These are phyloP conservation scores for Ligdia adustata DNA, from an alignment of 2,888 invertebrate genomes.

Conservation along the genomic window DNA sequence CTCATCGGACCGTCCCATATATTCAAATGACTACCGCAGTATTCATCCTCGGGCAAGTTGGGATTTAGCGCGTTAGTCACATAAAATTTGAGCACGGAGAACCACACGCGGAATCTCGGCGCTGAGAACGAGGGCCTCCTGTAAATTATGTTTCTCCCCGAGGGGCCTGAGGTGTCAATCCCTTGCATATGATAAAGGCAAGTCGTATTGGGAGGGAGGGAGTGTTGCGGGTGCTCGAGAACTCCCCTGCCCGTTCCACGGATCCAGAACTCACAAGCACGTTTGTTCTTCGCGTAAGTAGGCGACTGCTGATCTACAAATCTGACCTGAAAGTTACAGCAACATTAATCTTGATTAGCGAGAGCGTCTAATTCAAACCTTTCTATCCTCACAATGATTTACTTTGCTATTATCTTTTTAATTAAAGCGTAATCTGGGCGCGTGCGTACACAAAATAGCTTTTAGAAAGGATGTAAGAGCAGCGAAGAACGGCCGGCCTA, in stretches of 20 bases:
- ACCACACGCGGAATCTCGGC: conserved; percentile 92
- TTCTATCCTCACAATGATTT: conserved; percentile 8
- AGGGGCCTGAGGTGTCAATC: conserved; percentile 85
- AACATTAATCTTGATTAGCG: conserved; percentile 19
- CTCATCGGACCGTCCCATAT: conserved; percentile 94
- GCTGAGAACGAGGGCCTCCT: conserved; percentile 83
- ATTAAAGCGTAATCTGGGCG: conserved; percentile 13
- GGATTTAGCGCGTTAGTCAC: conserved; percentile 87
- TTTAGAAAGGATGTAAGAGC: conserved; percentile 29
- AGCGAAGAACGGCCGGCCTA: conserved; percentile 47
- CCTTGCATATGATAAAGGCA: conserved; percentile 93
- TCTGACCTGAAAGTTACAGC: conserved; percentile 85
- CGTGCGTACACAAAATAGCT: conserved; percentile 8
- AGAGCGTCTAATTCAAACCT: conserved; percentile 8
- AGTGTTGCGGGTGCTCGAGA: conserved; percentile 92
- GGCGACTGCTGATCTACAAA: conserved; percentile 94
- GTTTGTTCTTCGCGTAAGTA: conserved; percentile 92
- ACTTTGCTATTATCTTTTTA: conserved; percentile 25
- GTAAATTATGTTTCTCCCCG: conserved; percentile 82
- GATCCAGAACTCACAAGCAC: conserved; percentile 94
- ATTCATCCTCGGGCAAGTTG: conserved; percentile 88
- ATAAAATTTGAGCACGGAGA: conserved; percentile 94
- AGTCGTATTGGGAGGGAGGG: conserved; percentile 93
- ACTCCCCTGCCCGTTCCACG: conserved; percentile 91
- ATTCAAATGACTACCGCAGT: conserved; percentile 92